Conservation (phyloP, 2,113 vertebrate species). For the Dromaius novaehollandiae region DNA sequence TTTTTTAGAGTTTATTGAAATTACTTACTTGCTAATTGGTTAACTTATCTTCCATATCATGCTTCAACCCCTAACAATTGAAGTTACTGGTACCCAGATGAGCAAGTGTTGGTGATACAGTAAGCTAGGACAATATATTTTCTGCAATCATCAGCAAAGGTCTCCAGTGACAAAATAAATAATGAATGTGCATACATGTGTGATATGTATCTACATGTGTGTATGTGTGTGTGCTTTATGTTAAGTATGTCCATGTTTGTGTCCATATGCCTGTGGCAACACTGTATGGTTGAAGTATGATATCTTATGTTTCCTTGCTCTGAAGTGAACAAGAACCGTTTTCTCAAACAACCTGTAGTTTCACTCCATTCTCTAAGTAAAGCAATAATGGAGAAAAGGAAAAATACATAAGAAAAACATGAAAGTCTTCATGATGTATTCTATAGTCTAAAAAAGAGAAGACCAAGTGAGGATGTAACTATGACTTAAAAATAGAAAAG, state of each 20-base stretch:
- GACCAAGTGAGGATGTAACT: neutral
- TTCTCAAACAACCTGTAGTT: neutral
- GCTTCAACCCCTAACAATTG: neutral
- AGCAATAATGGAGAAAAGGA: neutral
- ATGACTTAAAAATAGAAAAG: neutral
- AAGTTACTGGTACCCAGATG: neutral
- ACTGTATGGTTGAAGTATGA: too few species aligned
- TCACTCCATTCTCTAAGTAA: neutral
- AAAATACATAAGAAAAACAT: neutral
- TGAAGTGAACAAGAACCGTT: neutral
- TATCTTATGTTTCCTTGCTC: neutral
- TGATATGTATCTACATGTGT: too few species aligned
- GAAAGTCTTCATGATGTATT: neutral
- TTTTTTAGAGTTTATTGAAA: neutral
- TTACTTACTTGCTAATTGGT: neutral
- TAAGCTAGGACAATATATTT: neutral
- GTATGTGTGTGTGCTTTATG: too few species aligned
- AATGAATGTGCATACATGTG: neutral
- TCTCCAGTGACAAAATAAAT: neutral
- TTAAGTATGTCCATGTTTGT: too few species aligned
- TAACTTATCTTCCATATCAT: neutral
- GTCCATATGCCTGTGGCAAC: too few species aligned
- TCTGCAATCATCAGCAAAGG: neutral
- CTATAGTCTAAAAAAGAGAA: neutral
- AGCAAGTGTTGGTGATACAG: neutral